Evolutionary conservation across 2,797 vertebrate genomes (phyloP), one percentile per base, ranked within the genome.

Genomic region (Odontamblyopus lacepedii): DNA sequence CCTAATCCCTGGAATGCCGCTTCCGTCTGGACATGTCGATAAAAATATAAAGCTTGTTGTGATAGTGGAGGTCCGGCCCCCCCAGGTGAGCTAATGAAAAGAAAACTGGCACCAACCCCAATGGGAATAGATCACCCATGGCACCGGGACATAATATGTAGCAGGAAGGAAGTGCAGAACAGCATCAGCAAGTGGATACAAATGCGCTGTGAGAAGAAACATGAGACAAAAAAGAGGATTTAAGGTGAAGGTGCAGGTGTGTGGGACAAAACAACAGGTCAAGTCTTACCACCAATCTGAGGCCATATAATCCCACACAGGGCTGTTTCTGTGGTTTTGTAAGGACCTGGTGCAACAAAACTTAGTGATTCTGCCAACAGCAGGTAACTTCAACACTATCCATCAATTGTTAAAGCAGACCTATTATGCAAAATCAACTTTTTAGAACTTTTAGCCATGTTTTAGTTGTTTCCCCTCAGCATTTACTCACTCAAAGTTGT

Each of bases 1-100:
- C 91, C 91, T 94, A 94, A 94, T 93, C 92, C 89, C 84, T 86
- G 93, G 93, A 93, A 94, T 93, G 91, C 89, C 23, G 77, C 88
- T 90, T 92, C 92, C 90, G 89, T 89, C 86, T 88, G 89, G 88
- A 86, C 86, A 88, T 79, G 88, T 86, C 78, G 85, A 91, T 93
- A 91, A 91, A 93, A 90, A 92, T 90, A 89, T 90, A 89, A 90
- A 90, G 89, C 88, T 92, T 92, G 89, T 92, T 93, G 91, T 90
- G 88, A 93, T 91, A 89, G 89, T 81, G 87, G 80, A 77, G 85
- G 84, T 88, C 87, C 78, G 78, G 73, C 85, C 80, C 67, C 67
- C 68, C 86, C 79, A 86, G 91, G 86, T 88, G 80, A 83, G 84
- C 81, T 90, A 91, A 92, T 93, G 88, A 92, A 92, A 92, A 89